Conservation (phyloP, 2,888 invertebrate species). For the Steinernema hermaphroditum region DNA sequence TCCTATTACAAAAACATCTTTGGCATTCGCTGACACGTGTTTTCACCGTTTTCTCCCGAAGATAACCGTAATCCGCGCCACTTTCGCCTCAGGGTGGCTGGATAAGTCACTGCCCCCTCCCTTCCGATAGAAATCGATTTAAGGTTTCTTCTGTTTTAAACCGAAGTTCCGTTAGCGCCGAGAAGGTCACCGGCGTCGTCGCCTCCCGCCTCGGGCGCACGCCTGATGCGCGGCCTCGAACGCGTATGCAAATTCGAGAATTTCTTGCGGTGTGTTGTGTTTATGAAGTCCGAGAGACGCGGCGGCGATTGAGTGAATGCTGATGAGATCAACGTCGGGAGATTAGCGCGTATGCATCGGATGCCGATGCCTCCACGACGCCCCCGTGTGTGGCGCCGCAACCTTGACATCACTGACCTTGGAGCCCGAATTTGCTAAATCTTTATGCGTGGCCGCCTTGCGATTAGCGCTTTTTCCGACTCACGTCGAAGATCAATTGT, state of each 20-base stretch:
- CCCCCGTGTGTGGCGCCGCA: not conserved
- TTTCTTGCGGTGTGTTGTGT: conserved; percentile 21
- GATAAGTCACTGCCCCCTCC: not conserved
- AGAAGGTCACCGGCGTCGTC: conserved; percentile 15
- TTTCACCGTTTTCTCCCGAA: no score
- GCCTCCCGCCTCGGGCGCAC: not conserved
- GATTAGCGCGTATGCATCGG: conserved; percentile 21
- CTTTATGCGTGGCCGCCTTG: conserved; percentile 20
- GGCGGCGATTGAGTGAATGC: not conserved
- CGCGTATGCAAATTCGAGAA: conserved; percentile 10
- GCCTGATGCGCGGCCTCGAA: not conserved
- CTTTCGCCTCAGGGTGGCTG: no score
- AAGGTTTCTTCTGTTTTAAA: conserved; percentile 5
- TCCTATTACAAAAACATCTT: no score
- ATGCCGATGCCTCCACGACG: not conserved
- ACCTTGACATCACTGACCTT: conserved; percentile 30
- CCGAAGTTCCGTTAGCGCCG: conserved; percentile 15
- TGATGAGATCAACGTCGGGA: conserved; percentile 21
- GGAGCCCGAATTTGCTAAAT: conserved; percentile 21
- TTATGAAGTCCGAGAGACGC: conserved; percentile 2
- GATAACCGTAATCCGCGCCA: no score
- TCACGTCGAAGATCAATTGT: no score
- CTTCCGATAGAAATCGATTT: conserved; percentile 2
- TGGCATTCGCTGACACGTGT: no score
- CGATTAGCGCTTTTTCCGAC: not conserved